Percentiles rank a stretch among this genome's conserved stretches.
These are phyloP conservation scores for human DNA, from an alignment of 2,113 vertebrate genomes.

Conservation along the genomic window GRCh38 chr20:38069001-38069500, in stretches of 20 bases:
- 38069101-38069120: neutral
- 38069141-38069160: neutral
- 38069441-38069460: neutral
- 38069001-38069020: neutral
- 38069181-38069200: neutral
- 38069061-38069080: neutral
- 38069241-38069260: neutral
- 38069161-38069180: neutral
- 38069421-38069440: slow-evolving; percentile 36
- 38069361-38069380: neutral
- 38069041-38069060: neutral
- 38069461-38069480: neutral
- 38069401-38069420: neutral
- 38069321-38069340: neutral
- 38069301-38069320: neutral
- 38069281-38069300: neutral
- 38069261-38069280: slow-evolving; percentile 24
- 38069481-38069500: neutral
- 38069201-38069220: neutral
- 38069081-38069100: neutral
- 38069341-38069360: neutral
- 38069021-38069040: neutral
- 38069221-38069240: neutral
- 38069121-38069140: neutral
- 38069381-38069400: slow-evolving; percentile 6